phyloP scores from a whole-genome alignment of 1,140 invertebrate species.

The Hormaphis cornu region DNA sequence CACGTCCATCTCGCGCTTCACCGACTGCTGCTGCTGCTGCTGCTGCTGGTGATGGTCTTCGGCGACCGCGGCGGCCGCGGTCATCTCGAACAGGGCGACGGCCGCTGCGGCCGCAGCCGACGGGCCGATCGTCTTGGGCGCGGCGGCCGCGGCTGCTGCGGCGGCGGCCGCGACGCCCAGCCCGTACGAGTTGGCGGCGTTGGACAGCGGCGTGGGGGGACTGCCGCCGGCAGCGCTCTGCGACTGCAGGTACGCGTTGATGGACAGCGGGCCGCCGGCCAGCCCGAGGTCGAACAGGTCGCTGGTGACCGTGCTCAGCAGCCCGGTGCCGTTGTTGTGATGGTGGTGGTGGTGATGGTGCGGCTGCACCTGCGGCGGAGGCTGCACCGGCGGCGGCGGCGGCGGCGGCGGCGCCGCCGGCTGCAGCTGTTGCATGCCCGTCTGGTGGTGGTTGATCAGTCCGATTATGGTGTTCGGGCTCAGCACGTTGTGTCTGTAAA shows the following conservation, averaged over 20 bases:
- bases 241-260: slow-evolving; percentile 14
- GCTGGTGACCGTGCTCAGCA: slow-evolving; percentile 16
- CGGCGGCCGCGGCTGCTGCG: background rate
- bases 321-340: slow-evolving; percentile 5
- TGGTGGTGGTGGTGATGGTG: too few species aligned
- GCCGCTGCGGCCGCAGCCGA: background rate
- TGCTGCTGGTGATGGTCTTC: slow-evolving; percentile 77
- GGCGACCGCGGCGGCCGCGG: background rate
- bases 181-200: slow-evolving; percentile 21
- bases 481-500: slow-evolving; percentile 3
- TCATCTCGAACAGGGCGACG: background rate
- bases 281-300: slow-evolving; percentile 5
- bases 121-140: background rate
- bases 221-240: slow-evolving; percentile 11
- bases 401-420: background rate
- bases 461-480: slow-evolving; percentile 11
- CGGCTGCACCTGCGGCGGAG: background rate
- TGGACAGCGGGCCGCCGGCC: slow-evolving; percentile 15
- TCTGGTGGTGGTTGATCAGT: slow-evolving; percentile 21
- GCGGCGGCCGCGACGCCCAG: background rate
- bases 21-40: slow-evolving; percentile 75
- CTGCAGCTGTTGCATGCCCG: background rate
- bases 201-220: background rate
- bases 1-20: slow-evolving; percentile 75
- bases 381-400: too few species aligned